phyloP scores from a whole-genome alignment of 2,888 invertebrate genomes.

The Amblyjoppa fuscipennis region DNA sequence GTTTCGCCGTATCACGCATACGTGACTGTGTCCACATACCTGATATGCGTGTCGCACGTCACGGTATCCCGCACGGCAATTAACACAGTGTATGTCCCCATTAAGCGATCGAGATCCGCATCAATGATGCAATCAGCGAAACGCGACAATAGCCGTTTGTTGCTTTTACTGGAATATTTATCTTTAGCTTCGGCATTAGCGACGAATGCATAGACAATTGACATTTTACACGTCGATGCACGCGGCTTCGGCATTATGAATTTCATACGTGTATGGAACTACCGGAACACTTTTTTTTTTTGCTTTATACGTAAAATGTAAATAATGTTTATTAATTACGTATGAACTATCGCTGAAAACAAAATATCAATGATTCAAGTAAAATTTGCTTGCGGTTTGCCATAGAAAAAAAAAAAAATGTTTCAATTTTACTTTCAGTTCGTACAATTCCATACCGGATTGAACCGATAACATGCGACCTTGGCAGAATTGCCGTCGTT shows the following conservation, averaged over 20 bases:
- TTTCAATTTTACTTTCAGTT: too few species aligned
- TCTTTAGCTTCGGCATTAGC: conserved; percentile 26
- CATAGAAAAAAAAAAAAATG: too few species aligned
- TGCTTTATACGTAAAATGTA: not conserved
- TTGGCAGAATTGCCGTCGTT: too few species aligned
- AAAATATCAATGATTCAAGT: too few species aligned
- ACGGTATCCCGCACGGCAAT: conserved; percentile 52
- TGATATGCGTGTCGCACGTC: conserved; percentile 41
- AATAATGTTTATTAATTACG: not conserved
- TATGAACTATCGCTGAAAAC: not conserved
- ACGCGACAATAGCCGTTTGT: conserved; percentile 59
- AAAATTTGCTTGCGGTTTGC: too few species aligned
- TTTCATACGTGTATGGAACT: not conserved
- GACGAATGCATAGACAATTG: conserved; percentile 16
- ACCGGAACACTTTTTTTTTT: not conserved
- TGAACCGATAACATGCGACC: too few species aligned
- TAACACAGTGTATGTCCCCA: conserved; percentile 55
- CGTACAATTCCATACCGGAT: too few species aligned
- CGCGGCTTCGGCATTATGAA: not conserved
- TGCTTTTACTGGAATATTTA: conserved; percentile 51
- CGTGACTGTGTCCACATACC: not conserved
- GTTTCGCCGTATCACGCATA: conserved; percentile 43
- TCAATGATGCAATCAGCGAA: conserved; percentile 67
- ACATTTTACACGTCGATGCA: not conserved
- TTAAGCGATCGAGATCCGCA: conserved; percentile 64